Evolutionary conservation across 2,888 invertebrate genomes (phyloP).

Genomic region (Sinotaia quadrata): DNA sequence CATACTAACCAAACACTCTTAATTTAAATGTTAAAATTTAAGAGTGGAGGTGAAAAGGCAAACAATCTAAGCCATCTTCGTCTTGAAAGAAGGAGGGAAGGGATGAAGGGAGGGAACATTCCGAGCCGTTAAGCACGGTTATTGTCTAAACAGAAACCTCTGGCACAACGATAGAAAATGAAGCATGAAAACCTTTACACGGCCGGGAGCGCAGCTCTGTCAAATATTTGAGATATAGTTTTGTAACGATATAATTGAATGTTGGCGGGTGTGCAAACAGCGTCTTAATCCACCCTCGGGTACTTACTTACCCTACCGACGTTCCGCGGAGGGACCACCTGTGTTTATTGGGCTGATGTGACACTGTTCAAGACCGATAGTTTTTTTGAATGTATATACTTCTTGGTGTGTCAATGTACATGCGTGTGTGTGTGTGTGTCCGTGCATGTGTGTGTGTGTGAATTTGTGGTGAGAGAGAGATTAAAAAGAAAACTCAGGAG

Average conservation of each 20-base stretch:
- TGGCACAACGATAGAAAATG: neutral
- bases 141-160: no score
- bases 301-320: neutral
- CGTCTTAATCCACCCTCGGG: constrained; percentile 5
- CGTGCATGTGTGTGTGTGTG: neutral
- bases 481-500: no score
- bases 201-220: neutral
- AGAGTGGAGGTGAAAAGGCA: neutral
- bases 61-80: neutral
- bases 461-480: no score
- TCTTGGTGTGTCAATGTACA: neutral
- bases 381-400: neutral
- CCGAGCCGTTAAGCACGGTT: no score
- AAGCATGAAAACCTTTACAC: neutral
- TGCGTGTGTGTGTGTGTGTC: neutral
- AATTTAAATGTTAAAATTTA: no score
- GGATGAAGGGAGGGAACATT: no score
- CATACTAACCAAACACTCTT: no score
- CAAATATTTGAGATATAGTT: constrained; percentile 25
- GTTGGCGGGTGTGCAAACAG: constrained; percentile 21
- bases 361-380: neutral
- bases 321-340: neutral
- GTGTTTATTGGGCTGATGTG: neutral
- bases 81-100: no score
- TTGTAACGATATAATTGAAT: constrained; percentile 26